Percentiles rank a stretch among this genome's conserved stretches.
Conservation (phyloP, 2,888 invertebrate genomes). For the Drosophila cognata region DNA sequence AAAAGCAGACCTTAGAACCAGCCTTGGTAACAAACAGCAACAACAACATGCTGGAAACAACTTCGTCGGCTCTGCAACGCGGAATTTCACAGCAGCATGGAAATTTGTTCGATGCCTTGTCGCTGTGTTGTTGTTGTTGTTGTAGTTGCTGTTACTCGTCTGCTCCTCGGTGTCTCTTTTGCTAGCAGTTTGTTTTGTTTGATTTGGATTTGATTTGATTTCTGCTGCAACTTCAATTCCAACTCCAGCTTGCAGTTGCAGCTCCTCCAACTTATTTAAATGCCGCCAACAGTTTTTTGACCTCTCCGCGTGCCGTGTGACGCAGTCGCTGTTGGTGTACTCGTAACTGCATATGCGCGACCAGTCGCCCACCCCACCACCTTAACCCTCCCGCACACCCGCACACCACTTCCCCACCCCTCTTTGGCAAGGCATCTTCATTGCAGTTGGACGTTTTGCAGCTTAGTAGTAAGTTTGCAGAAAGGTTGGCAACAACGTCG, state of each 20-base stretch:
- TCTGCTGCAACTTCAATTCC: conserved; percentile 48
- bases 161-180: conserved; percentile 41
- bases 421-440: conserved; percentile 29
- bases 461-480: conserved; percentile 58
- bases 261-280: conserved; percentile 65
- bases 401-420: not conserved
- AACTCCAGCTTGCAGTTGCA: conserved; percentile 13
- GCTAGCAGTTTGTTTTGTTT: conserved; percentile 73
- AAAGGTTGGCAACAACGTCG: conserved; percentile 57
- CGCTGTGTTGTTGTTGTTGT: conserved; percentile 37
- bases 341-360: conserved; percentile 79
- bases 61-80: conserved; percentile 59
- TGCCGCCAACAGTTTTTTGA: conserved; percentile 71
- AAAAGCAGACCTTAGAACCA: conserved; percentile 53
- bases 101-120: conserved; percentile 82
- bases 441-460: conserved; percentile 66
- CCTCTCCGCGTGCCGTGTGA: conserved; percentile 67
- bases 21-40: conserved; percentile 37
- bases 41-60: conserved; percentile 48
- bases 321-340: conserved; percentile 57
- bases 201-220: conserved; percentile 82
- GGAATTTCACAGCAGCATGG: conserved; percentile 83
- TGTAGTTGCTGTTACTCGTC: conserved; percentile 10
- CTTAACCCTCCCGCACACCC: not conserved
- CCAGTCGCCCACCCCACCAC: conserved; percentile 37